phyloP scores from a whole-genome alignment of 2,113 vertebrate species.

The Indicator maculatus region DNA sequence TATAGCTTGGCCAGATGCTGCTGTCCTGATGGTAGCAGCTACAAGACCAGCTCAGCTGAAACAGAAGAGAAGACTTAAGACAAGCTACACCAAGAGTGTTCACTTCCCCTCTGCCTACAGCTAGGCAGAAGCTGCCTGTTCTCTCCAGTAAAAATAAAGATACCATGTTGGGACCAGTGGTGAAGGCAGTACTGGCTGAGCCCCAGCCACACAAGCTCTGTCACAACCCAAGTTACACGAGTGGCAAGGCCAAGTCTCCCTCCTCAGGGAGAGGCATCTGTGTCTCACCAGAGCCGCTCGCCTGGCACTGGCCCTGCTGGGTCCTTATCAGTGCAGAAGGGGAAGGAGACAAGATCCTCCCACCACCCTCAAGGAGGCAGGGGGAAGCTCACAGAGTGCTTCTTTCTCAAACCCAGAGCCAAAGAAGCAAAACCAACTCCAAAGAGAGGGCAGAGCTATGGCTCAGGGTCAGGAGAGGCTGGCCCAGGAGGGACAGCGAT shows the following conservation, averaged over 20 bases:
- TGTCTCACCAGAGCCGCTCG: neutral
- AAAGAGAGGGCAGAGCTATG: neutral
- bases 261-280: neutral
- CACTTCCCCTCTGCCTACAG: neutral
- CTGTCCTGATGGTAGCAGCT: fast-evolving
- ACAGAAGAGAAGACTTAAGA: neutral
- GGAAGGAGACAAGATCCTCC: neutral
- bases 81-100: fast-evolving
- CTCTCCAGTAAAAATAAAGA: neutral
- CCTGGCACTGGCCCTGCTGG: neutral
- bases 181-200: neutral
- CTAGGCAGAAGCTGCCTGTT: neutral
- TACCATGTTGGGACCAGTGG: fast-evolving
- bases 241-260: neutral
- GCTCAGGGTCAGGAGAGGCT: neutral
- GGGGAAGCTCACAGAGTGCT: neutral
- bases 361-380: no score
- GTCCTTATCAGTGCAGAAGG: neutral
- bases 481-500: neutral
- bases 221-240: neutral
- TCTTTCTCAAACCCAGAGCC: neutral
- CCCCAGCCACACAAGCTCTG: neutral
- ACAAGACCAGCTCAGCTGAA: neutral
- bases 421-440: neutral
- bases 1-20: neutral